phyloP scores from a whole-genome alignment of 2,113 vertebrate species.

The Poecile atricapillus region DNA sequence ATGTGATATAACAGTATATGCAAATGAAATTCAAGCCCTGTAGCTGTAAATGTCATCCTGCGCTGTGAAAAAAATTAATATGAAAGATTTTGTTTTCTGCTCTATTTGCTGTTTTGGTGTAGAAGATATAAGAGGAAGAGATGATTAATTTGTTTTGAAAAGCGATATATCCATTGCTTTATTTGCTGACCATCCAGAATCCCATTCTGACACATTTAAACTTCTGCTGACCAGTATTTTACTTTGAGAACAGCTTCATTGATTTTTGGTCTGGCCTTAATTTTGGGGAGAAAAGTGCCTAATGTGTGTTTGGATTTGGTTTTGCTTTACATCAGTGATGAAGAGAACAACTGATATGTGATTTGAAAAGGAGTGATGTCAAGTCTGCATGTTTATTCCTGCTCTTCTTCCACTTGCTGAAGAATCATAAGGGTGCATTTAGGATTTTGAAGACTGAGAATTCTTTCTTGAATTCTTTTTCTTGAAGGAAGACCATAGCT shows the following conservation, averaged over 20 bases:
- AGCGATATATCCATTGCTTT: background rate
- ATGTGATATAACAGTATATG: background rate
- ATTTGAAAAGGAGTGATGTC: background rate
- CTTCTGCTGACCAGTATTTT: background rate
- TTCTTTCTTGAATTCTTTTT: background rate
- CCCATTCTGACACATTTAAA: background rate
- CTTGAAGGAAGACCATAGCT: background rate
- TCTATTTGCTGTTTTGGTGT: constrained; percentile 2
- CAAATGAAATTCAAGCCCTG: constrained; percentile 26
- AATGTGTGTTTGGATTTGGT: background rate
- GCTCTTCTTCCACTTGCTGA: background rate
- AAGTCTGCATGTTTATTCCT: background rate
- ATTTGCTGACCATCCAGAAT: constrained; percentile 9
- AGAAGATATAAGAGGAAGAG: background rate
- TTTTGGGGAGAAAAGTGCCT: background rate
- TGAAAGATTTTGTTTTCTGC: constrained; percentile 5
- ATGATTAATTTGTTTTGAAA: constrained; percentile 30
- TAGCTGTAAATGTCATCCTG: background rate
- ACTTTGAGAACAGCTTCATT: background rate
- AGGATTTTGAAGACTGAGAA: background rate
- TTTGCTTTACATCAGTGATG: background rate
- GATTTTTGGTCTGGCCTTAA: background rate
- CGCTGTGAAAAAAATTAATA: background rate
- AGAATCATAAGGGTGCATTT: background rate
- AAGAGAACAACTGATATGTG: background rate